Evolutionary conservation across 2,113 vertebrate species (phyloP), one percentile per base, ranked within the genome.

Genomic region (Myiagra hebetior): DNA sequence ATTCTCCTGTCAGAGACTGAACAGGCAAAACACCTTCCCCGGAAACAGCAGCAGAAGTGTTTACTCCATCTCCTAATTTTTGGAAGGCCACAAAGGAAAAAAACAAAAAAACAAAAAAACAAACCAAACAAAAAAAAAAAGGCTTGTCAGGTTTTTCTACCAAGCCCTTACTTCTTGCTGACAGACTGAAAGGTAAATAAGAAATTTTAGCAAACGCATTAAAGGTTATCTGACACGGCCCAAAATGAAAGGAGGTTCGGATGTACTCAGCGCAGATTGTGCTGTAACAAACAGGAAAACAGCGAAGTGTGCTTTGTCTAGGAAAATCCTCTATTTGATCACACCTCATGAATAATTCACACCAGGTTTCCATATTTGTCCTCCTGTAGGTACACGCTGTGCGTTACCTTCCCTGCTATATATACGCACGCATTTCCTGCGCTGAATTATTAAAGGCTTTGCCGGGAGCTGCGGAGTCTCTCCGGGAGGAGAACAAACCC

Each of bases 251-350:
- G 3, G 19, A 44, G 83, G 72, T 75, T 93, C 73, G 15, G 41
- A 88, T 41, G 82, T 60, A 35, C 90, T 70, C 46, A 2, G 73
- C 6, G 37, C 84, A 74, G 92, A 94, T 31, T 89, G 85, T 52
- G 62, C 76, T 33, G 67, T 69, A 87, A 91, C 76, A 87, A 95
- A 97, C 77, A 94, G 39, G 85, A 97, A 95, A 87, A 88, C 69
- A 60, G 89, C 35, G 3, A 91, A 84, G 85, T 74, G 85, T 65
- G 92, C 95, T 97, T 92, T 86, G 95, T 94, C 95, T 97, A 96
- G 91, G 96, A 96, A 96, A 96, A 96, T 96, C 95, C 89, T 95
- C 96, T 91, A 88, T 95, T 95, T 95, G 96, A 97, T 97, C 95
- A 95, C 97, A 73, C 44, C 85, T 91, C 52, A 93, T 95, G 96